Evolutionary conservation across 2,888 invertebrate species (phyloP), one percentile per base, ranked within the genome.

Genomic region (Gisinianus flammeolus): DNA sequence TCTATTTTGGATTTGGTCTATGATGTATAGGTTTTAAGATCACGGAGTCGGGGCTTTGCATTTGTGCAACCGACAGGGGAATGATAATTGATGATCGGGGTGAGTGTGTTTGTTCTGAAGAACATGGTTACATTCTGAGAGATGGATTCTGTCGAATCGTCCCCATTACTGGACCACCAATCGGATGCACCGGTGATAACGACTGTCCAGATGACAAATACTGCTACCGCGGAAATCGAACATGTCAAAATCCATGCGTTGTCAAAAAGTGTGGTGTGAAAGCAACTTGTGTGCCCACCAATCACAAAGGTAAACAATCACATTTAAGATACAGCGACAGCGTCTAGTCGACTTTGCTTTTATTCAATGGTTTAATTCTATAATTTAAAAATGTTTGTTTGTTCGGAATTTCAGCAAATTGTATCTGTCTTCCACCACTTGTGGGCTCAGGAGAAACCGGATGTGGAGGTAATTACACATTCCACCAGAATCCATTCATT

Each of bases 191-290:
- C 82, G 80, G 74, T 2, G 85, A 87, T 78, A 79, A 82, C 5
- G 92, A 95, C 82, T 96, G 96, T 85, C 90, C 92, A 0, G 92
- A 93, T 85, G 90, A 92, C 84, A 91, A 91, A 81, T 92, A 91
- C 86, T 96, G 96, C 86, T 91, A 94, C 82, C 87, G 87, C 30
- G 88, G 88, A 78, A 92, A 91, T 44, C 91, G 91, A 85, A 91
- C 91, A 30, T 96, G 95, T 86, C 91, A 92, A 77, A 91, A 94
- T 87, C 93, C 94, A n/a, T 96, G 95, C 86, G 88, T 88, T 5
- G 90, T 90, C 4, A 92, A 93, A 85, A 89, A 89, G 0, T 95
- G 95, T 85, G 94, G 93, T 26, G 88, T 90, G 0, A 91, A 93
- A 85, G 93, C 94, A 22, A 89, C 92, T 80, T 96, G 95, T 86